Percentiles rank a stretch among this genome's conserved stretches.
These are phyloP conservation scores for Pipra filicauda DNA, from an alignment of 2,113 vertebrate species.

Conservation along the genomic window DNA sequence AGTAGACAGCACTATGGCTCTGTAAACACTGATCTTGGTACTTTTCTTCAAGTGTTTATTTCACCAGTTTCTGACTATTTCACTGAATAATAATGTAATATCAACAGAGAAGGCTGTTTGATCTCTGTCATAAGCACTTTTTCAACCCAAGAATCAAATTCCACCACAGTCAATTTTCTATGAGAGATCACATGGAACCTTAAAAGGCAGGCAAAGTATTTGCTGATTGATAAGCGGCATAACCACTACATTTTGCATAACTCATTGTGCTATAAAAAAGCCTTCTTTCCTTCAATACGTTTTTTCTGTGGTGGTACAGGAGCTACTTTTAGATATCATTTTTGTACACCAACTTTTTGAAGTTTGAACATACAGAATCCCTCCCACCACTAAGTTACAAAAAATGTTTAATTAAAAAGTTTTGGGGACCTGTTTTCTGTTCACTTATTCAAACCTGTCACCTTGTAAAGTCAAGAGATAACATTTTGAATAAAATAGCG, in stretches of 20 bases:
- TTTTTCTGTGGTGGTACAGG: background rate
- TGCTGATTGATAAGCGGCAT: background rate
- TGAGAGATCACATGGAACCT: background rate
- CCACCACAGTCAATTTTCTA: background rate
- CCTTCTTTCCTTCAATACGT: background rate
- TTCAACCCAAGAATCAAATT: background rate
- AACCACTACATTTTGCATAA: background rate
- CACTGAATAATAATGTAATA: background rate
- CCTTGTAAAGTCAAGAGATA: constrained; percentile 2
- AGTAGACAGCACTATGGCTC: too few species aligned
- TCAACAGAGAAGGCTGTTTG: background rate
- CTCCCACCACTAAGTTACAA: background rate
- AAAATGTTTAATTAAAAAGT: constrained; percentile 16
- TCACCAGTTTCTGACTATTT: background rate
- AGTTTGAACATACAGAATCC: background rate
- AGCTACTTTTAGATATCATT: background rate
- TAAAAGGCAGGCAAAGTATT: background rate
- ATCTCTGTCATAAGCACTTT: background rate
- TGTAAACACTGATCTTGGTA: too few species aligned
- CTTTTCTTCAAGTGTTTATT: too few species aligned
- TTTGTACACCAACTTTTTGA: background rate
- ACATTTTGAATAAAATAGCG: constrained; percentile 6
- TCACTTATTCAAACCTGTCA: constrained; percentile 27
- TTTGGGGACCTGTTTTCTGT: background rate
- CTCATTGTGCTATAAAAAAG: background rate